Percentiles rank a stretch among this genome's conserved stretches.
These are phyloP conservation scores for Tupaia chinensis DNA, from an alignment of 2,113 vertebrate genomes.

Conservation along the genomic window DNA sequence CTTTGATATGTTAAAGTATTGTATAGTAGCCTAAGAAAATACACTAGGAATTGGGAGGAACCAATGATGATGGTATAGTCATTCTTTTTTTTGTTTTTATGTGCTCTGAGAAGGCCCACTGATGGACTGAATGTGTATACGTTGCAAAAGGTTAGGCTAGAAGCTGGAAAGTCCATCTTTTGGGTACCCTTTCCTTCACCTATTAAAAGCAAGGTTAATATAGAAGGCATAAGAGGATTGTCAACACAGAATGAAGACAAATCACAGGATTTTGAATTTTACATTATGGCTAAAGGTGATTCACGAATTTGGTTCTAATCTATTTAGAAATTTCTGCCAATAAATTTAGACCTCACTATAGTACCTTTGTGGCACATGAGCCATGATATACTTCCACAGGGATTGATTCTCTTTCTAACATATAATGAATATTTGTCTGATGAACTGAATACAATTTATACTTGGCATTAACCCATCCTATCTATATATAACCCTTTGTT, in stretches of 20 bases:
- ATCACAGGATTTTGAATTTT: not conserved
- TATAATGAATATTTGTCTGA: not conserved
- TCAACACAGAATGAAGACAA: too few species aligned
- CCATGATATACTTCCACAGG: not conserved
- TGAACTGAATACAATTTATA: not conserved
- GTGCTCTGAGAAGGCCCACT: not conserved
- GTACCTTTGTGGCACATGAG: not conserved
- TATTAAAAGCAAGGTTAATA: not conserved
- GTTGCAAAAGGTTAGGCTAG: not conserved
- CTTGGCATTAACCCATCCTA: not conserved
- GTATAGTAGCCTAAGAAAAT: not conserved
- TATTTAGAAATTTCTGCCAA: not conserved
- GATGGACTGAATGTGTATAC: not conserved
- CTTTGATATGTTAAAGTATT: not conserved
- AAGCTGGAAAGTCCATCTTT: not conserved
- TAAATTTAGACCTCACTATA: not conserved
- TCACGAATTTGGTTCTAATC: not conserved
- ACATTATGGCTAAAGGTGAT: not conserved
- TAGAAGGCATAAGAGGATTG: not conserved
- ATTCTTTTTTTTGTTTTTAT: not conserved
- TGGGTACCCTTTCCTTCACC: not conserved
- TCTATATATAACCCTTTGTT: not conserved
- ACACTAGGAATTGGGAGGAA: not conserved
- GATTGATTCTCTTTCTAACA: not conserved
- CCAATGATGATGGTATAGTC: too few species aligned